Evolutionary conservation across 2,797 vertebrate genomes (phyloP), one percentile per base, ranked within the genome.

Genomic region (Falco columbarius): DNA sequence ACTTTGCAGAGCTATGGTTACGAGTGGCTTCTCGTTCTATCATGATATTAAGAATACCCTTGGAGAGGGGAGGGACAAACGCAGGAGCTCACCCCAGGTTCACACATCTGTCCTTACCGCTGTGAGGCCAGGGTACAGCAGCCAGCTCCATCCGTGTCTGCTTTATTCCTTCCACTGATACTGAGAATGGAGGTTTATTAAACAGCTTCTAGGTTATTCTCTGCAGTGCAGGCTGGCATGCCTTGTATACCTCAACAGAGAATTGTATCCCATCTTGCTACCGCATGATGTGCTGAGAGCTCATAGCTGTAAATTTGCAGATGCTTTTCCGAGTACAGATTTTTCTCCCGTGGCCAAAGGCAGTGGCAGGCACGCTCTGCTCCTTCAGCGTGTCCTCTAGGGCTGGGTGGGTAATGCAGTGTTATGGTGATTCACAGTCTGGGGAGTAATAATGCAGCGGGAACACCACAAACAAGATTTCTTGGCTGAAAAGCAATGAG

Each of bases 21-120:
- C 1, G 5, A 14, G 17, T 36, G 38, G 29, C 10, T 66, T 81
- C 63, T 49, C 17, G 49, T 81, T 58, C 38, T 55, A 5, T 30
- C 46, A 12, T 3, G 6, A 17, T 51, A 47, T 49, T 44, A 61
- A 51, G 65, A 55, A 75, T 34, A 74, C 12, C 14, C 16, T 80
- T 55, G 27, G 32, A 76, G 32, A 38, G 11, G 21, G 18, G n/a
- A 51, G 11, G 49, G 47, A 52, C 38, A 32, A 65, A 22, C 36
- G 10, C 13, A 10, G 59, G 42, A 82, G 59, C 36, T 40, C 61
- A 15, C 15, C 14, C 36, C 42, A 46, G 11, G 5, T 30, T 61
- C 2, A 1, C 36, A 71, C 6, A 42, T 12, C 40, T 52, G 17
- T 34, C 36, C 0, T 0, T 62, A 27, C 42, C 15, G 16, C 66